A percentile compares a stretch with the other conserved stretches of the same genome.
These are phyloP conservation scores for Trachelus troglodyta DNA, from an alignment of 2,888 invertebrate genomes.

Conservation along the genomic window DNA sequence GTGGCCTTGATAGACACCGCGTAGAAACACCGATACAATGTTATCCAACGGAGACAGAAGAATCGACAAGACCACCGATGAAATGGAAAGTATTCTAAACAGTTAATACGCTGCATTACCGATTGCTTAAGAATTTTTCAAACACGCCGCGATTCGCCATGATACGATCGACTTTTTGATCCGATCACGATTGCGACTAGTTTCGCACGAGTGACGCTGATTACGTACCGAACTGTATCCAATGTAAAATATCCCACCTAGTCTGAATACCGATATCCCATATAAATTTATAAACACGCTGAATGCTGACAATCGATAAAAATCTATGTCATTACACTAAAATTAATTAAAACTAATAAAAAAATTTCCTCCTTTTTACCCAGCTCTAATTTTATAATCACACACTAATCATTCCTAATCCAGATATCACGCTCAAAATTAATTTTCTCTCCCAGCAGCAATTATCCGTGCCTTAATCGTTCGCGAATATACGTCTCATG, in stretches of 20 bases:
- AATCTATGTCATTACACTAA: neutral
- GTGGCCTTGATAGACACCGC: conserved; percentile 42
- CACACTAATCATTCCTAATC: neutral
- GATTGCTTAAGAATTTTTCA: conserved; percentile 37
- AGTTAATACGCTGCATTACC: conserved; percentile 35
- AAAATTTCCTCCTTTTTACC: neutral
- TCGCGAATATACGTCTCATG: neutral
- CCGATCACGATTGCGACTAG: conserved; percentile 38
- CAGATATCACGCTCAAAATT: neutral
- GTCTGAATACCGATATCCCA: neutral
- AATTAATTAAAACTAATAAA: neutral
- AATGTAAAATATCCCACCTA: neutral
- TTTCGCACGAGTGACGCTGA: conserved; percentile 48
- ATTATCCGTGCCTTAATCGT: neutral
- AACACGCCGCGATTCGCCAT: conserved; percentile 10
- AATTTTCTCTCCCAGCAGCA: neutral
- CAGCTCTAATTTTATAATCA: neutral
- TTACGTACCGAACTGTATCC: conserved; percentile 20
- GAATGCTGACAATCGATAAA: neutral
- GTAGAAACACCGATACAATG: neutral
- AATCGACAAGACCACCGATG: conserved; percentile 23
- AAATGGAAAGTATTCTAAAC: conserved; percentile 39
- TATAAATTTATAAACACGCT: neutral
- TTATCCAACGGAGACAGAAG: neutral
- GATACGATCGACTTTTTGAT: conserved; percentile 31